Evolutionary conservation across 92 coral and sea anemone species (phyloP).

Genomic region (Hydrozoanthus gracilis): DNA sequence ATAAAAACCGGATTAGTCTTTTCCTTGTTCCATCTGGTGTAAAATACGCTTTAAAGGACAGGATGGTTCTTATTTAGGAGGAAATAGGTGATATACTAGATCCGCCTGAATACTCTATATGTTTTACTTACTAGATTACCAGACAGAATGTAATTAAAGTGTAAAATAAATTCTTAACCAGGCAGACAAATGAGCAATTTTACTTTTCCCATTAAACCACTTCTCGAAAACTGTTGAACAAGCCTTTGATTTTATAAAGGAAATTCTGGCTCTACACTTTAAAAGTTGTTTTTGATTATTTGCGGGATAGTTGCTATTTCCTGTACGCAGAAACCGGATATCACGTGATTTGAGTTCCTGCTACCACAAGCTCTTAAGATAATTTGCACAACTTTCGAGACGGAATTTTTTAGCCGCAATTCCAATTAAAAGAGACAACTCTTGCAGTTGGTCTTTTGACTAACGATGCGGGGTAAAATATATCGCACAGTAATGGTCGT

Average conservation of each 20-base stretch:
- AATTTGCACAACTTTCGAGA: background rate
- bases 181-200: background rate
- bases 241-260: no score
- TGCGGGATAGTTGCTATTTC: background rate
- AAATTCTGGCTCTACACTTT: no score
- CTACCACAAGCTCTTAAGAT: background rate
- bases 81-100: background rate
- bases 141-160: constrained; percentile 4
- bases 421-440: constrained; percentile 28
- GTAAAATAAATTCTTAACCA: background rate
- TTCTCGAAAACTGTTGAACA: constrained; percentile 1
- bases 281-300: background rate
- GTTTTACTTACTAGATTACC: background rate
- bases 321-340: constrained; percentile 6
- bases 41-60: background rate
- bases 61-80: background rate
- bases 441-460: constrained; percentile 29
- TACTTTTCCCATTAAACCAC: constrained; percentile 3
- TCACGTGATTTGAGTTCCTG: background rate
- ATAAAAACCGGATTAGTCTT: background rate
- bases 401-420: constrained; percentile 17
- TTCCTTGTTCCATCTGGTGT: background rate
- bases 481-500: background rate
- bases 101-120: background rate
- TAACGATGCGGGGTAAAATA: constrained; percentile 25